Evolutionary conservation across 1,140 invertebrate genomes (phyloP).

Genomic region (Conopomorpha cramerella): DNA sequence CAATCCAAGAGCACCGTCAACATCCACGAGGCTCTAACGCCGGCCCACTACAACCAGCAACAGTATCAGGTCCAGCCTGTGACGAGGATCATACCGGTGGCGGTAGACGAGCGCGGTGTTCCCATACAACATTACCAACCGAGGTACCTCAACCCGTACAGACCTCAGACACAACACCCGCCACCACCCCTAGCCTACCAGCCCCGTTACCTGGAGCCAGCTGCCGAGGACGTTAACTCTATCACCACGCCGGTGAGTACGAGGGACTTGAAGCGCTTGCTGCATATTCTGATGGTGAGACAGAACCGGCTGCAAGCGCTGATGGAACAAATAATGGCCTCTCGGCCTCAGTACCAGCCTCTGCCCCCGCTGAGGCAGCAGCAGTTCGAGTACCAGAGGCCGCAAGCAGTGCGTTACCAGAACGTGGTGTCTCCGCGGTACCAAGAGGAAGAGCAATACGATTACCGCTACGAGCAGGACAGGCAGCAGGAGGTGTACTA

Average conservation of each 20-base stretch:
- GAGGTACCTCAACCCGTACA: slow-evolving; percentile 34
- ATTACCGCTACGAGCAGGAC: slow-evolving; percentile 37
- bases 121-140: slow-evolving; percentile 40
- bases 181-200: slow-evolving; percentile 25
- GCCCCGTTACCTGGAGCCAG: slow-evolving; percentile 24
- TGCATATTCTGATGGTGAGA: slow-evolving; percentile 61
- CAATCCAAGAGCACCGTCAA: slow-evolving; percentile 16
- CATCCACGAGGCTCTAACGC: slow-evolving; percentile 16
- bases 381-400: slow-evolving; percentile 16
- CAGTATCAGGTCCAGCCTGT: slow-evolving; percentile 21
- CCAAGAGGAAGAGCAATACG: slow-evolving; percentile 35
- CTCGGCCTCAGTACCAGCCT: slow-evolving; percentile 31
- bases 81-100: slow-evolving; percentile 32
- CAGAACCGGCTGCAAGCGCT: slow-evolving; percentile 60
- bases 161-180: slow-evolving; percentile 16
- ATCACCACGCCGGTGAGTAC: slow-evolving; percentile 62
- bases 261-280: slow-evolving; percentile 61
- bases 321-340: slow-evolving; percentile 48
- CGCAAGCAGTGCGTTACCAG: slow-evolving; percentile 16
- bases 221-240: slow-evolving; percentile 26
- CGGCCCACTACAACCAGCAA: slow-evolving; percentile 23
- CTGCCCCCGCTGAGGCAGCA: slow-evolving; percentile 19
- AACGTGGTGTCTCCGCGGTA: slow-evolving; percentile 23
- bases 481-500: slow-evolving; percentile 36
- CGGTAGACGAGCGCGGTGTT: slow-evolving; percentile 41